Evolutionary conservation across 2,113 vertebrate species (phyloP), one percentile per base, ranked within the genome.

Genomic region (Alethe diademata): DNA sequence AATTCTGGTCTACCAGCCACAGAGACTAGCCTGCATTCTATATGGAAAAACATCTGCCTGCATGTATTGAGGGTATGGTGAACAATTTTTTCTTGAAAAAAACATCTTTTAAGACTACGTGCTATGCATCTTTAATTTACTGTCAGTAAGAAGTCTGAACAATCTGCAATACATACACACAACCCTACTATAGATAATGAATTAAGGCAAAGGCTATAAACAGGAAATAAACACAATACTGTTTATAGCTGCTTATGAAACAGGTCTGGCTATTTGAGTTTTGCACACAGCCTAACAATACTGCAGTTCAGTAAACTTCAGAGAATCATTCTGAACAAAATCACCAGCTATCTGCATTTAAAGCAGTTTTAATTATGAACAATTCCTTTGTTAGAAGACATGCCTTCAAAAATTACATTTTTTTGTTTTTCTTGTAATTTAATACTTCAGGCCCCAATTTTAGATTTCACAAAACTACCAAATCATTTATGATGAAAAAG

Each of bases 161-260:
- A 76, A 65, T 57, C 74, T 90, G 87, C n/a, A 86, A 79, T 33
- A 86, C 50, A 45, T 19, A 83, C 38, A 40, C 43, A 83, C 23
- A 84, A 33, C 43, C 36, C 56, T 78, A 94, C 45, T 43, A 26
- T 9, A 64, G 29, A 82, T 47, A 35, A 65, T 64, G 43, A 58
- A 88, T 93, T 96, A 97, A 96, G 94, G 95, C 95, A 95, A 89
- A 78, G 50, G 86, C 94, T 90, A 93, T 79, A 73, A 95, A 90
- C 69, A 93, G 81, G 47, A 96, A 86, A 88, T 64, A 79, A 90
- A 43, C 43, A 90, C 53, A 84, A 65, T 53, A 71, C 61, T 88
- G 75, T 90, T 93, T 76, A 90, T n/a, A 94, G 85, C 75, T 57
- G 61, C 91, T 91, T 76, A 71, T 36, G 45, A 90, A 94, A 73